Conservation (phyloP, 2,113 vertebrate species). For the Loxodonta africana region DNA sequence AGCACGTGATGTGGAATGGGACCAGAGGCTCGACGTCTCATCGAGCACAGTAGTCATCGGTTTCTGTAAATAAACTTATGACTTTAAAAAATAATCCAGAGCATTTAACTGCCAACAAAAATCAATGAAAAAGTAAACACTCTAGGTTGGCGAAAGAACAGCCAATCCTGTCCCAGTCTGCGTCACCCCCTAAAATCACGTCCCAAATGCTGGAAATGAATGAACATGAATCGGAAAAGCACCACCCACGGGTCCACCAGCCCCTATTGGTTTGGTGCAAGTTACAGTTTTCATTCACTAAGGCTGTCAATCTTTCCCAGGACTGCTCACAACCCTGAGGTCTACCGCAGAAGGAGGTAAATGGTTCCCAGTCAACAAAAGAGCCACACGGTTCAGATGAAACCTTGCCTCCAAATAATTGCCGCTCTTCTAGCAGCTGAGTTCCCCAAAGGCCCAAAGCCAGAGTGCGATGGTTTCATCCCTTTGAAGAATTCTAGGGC, state of each 20-base stretch:
- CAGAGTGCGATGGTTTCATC: background rate
- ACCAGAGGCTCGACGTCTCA: background rate
- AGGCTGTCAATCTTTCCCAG: background rate
- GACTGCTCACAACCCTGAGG: background rate
- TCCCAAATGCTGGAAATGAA: rapidly evolving
- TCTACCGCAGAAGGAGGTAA: background rate
- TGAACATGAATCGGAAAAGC: background rate
- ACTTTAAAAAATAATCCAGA: background rate
- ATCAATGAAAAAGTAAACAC: background rate
- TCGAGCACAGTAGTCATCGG: background rate
- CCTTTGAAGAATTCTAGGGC: background rate
- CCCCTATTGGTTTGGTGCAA: background rate
- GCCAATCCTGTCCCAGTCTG: rapidly evolving
- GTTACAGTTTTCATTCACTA: background rate
- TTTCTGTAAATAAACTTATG: background rate
- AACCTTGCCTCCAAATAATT: background rate
- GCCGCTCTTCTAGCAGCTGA: background rate
- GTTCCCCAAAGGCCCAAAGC: background rate
- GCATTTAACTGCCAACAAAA: background rate
- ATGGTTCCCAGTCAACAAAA: background rate
- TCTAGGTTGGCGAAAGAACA: rapidly evolving
- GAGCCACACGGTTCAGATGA: background rate
- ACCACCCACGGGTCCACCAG: background rate
- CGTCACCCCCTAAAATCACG: background rate
- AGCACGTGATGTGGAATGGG: background rate